Evolutionary conservation across 2,888 invertebrate genomes (phyloP), one percentile per base, ranked within the genome.

Genomic region (Helicoverpa assulta): DNA sequence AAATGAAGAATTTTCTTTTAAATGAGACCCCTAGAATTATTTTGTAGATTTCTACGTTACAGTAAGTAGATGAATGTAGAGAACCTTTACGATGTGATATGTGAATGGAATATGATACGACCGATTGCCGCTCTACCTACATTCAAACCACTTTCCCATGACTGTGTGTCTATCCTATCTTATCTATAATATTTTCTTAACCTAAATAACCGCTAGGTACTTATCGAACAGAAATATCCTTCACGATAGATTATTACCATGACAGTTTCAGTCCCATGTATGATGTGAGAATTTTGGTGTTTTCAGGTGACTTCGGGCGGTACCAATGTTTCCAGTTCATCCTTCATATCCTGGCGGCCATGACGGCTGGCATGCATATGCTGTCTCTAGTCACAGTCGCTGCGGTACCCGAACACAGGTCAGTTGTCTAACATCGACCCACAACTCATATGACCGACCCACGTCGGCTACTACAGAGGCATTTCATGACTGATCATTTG

Each of bases 321-420:
- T 98, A 98, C 90, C 98, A 98, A 93, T 96, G 96, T 80, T 97
- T 97, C 92, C 98, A 98, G 91, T 98, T 98, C 89, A 93, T 97
- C 53, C 96, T 98, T 0, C 98, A 98, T 89, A 96, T 98, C 63
- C 90, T 98, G 54, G 97, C 98, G 10, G 98, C 97, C 0, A 92
- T 98, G 83, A 97, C 98, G 0, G 98, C 98, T 2, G 98, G 98
- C 14, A 93, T 98, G 86, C 98, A 98, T 89, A 98, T 98, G 98
- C 91, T 98, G 74, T 97, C 98, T 0, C 90, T 98, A 67, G 97
- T 98, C 12, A 98, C 98, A 0, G 98, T 98, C 0, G 98, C 98
- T 1, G 98, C 98, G 16, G 97, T 98, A 59, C 98, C 98, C 1
- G 97, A 97, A 52, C 97, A 98, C 92, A 94, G 96, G 95, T 96